phyloP scores from a whole-genome alignment of 2,797 vertebrate genomes.

The Enteromius thamalakanensis region DNA sequence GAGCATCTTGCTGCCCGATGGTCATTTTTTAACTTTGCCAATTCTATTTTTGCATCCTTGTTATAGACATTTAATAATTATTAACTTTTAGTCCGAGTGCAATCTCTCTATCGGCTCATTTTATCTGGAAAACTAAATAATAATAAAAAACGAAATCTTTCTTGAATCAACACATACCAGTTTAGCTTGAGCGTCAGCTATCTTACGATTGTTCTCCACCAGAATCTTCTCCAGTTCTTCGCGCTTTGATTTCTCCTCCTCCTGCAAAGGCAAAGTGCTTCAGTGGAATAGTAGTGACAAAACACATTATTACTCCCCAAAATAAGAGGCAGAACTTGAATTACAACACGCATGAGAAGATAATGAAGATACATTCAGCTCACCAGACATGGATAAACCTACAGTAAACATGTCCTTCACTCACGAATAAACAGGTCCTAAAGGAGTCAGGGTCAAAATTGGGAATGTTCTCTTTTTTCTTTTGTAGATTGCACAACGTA shows the following conservation, averaged over 20 bases:
- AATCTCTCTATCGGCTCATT: too few relatives aligned
- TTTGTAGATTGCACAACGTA: not conserved
- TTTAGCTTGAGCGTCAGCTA: conserved; percentile 98
- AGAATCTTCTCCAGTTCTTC: conserved; percentile 98
- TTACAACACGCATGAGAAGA: not conserved
- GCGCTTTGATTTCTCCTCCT: conserved; percentile 98
- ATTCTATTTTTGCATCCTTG: too few relatives aligned
- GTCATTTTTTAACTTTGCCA: too few relatives aligned
- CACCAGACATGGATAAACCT: conserved; percentile 35
- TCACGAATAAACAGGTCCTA: conserved; percentile 36
- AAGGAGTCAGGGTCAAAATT: conserved; percentile 37
- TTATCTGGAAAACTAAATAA: too few relatives aligned
- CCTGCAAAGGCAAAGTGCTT: conserved; percentile 90
- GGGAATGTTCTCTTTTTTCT: not conserved
- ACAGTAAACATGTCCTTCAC: conserved; percentile 44
- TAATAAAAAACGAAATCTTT: too few relatives aligned
- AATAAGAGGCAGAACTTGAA: not conserved
- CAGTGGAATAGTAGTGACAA: not conserved
- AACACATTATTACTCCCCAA: not conserved
- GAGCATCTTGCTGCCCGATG: too few relatives aligned
- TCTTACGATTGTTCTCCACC: conserved; percentile 99
- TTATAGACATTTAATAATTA: too few relatives aligned
- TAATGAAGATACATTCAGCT: conserved; percentile 30
- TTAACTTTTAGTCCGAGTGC: too few relatives aligned
- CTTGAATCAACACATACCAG: conserved; percentile 81